These are phyloP conservation scores for Patella pellucida DNA, from an alignment of 2,888 invertebrate genomes.

Conservation along the genomic window DNA sequence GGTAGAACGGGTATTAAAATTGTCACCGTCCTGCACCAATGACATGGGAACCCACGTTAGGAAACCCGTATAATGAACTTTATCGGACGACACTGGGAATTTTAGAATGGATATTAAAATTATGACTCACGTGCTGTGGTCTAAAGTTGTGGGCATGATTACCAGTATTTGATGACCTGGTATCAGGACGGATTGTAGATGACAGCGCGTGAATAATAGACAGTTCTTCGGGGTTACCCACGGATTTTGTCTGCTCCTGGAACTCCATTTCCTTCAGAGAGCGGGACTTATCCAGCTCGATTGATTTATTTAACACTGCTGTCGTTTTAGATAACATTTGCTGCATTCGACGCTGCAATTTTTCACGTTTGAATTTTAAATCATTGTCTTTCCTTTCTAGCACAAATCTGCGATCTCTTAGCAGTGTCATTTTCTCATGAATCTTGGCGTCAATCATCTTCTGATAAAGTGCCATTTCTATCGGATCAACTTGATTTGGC, in stretches of 20 bases:
- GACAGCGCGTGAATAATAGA: not conserved
- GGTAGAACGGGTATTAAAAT: no score
- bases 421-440: not conserved
- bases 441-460: not conserved
- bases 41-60: no score
- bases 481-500: not conserved
- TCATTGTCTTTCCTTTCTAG: not conserved
- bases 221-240: not conserved
- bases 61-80: no score
- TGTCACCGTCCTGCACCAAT: no score
- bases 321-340: not conserved
- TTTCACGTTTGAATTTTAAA: conserved; percentile 1
- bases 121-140: conserved; percentile 5
- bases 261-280: not conserved
- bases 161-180: not conserved
- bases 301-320: not conserved
- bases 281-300: not conserved
- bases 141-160: not conserved
- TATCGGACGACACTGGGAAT: not conserved
- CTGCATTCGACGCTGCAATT: not conserved
- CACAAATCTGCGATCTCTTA: not conserved
- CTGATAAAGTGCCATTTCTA: conserved; percentile 4
- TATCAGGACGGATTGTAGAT: not conserved
- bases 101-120: not conserved
- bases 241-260: not conserved